phyloP scores from a whole-genome alignment of 2,888 invertebrate genomes.

The Troilus luridus region DNA sequence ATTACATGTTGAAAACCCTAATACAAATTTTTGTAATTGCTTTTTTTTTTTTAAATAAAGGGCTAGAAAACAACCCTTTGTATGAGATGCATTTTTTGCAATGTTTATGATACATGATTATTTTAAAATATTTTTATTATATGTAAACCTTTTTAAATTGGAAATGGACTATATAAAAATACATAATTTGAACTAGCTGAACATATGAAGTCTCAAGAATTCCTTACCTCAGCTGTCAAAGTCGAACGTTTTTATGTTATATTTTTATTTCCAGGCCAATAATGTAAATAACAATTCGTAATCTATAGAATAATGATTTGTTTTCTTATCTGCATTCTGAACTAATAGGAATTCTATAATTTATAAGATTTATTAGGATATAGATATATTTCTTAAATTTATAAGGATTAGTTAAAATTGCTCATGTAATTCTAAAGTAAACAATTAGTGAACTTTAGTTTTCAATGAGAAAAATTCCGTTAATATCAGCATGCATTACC shows the following conservation, averaged over 20 bases:
- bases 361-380: not conserved
- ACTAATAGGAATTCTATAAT: not conserved
- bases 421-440: not conserved
- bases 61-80: not conserved
- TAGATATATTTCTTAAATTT: no score
- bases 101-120: not conserved
- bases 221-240: no score
- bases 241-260: no score
- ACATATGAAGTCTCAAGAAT: no score
- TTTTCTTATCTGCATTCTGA: not conserved
- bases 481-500: not conserved
- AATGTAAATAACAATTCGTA: not conserved
- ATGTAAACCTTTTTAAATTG: not conserved
- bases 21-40: not conserved
- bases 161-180: no score
- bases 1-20: not conserved
- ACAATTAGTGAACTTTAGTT: not conserved
- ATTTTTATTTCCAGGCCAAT: not conserved
- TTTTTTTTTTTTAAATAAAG: not conserved
- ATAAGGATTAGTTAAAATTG: not conserved
- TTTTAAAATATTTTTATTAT: not conserved
- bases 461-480: slow-evolving; percentile 45
- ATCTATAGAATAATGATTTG: not conserved
- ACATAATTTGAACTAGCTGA: no score
- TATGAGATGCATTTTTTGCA: not conserved